Evolutionary conservation across 2,797 vertebrate genomes (phyloP), one percentile per base, ranked within the genome.

Genomic region (Adrianichthys oophorus): DNA sequence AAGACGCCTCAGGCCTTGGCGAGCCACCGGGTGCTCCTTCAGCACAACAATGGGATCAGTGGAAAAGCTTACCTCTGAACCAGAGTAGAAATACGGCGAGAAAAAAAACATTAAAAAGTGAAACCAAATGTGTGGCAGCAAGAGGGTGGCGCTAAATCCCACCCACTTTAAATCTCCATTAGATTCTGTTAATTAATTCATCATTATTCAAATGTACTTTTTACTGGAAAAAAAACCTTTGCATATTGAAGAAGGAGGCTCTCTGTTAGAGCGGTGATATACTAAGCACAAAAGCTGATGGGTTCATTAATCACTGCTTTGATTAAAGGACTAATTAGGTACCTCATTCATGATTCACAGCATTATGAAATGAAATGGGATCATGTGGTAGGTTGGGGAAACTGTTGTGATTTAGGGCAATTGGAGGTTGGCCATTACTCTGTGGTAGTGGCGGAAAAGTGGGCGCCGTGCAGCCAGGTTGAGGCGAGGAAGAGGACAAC

Each of bases 151-250:
- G 80, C 72, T 78, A 79, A 88, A 90, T 87, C 85, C 88, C 87
- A 85, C 89, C 88, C 89, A 90, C 88, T 86, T 85, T 72, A 85
- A 88, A 84, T 80, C 89, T 85, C 83, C 78, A 84, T 86, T 85
- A 81, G 76, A 85, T 73, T 84, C 78, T 76, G 80, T 85, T 88
- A 88, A 90, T 90, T 85, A 90, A 90, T 89, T 88, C 83, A 83
- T 89, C 85, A 88, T 88, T 87, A 87, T 88, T 86, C 79, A 88
- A 87, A 87, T 84, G 81, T 66, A 77, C 76, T 75, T 89, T 85
- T 79, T 72, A 43, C 46, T 57, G 10, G 50, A 21, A 61, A 66
- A 80, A 80, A 73, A 67, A 59, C 56, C 62, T 61, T 65, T 62
- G 75, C 78, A 82, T 65, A 81, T 43, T 80, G 85, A 70, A 82